phyloP scores from a whole-genome alignment of 2,888 invertebrate species.

The Pammene fasciana region DNA sequence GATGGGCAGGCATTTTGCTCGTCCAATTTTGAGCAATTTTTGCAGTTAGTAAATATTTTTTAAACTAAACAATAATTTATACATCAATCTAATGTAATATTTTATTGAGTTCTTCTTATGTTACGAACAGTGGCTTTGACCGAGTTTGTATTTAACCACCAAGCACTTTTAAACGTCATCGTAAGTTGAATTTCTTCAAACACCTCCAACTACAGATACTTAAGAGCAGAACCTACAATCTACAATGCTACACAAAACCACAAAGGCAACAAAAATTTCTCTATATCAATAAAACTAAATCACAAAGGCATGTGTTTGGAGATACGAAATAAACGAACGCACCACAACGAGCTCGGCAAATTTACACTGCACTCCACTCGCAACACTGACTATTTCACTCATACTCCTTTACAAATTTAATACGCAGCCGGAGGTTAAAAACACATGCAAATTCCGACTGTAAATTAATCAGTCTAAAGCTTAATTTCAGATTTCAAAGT shows the following conservation, averaged over 20 bases:
- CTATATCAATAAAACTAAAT: slow-evolving; percentile 66
- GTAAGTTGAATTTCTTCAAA: slow-evolving; percentile 12
- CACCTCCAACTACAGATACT: slow-evolving; percentile 10
- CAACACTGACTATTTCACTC: slow-evolving; percentile 76
- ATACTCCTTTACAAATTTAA: slow-evolving; percentile 54
- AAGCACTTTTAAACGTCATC: slow-evolving; percentile 5
- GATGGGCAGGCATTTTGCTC: slow-evolving; percentile 7
- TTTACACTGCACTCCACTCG: slow-evolving; percentile 77
- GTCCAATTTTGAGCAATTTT: slow-evolving; percentile 6
- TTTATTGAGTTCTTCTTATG: too few relatives aligned
- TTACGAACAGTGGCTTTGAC: not conserved
- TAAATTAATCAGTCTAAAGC: slow-evolving; percentile 47
- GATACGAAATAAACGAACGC: slow-evolving; percentile 68
- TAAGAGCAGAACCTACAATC: slow-evolving; percentile 33
- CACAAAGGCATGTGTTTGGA: slow-evolving; percentile 62
- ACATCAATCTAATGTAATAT: too few relatives aligned
- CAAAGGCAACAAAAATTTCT: slow-evolving; percentile 36
- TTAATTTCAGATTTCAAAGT: slow-evolving; percentile 44
- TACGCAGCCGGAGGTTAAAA: slow-evolving; percentile 37
- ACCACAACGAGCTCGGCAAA: slow-evolving; percentile 74
- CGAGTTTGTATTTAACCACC: not conserved
- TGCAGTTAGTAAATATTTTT: too few relatives aligned
- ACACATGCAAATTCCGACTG: slow-evolving; percentile 40
- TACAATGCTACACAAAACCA: slow-evolving; percentile 24
- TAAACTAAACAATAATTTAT: too few relatives aligned